Percentiles rank a stretch among this genome's conserved stretches.
Evolutionary conservation across 2,888 invertebrate species (phyloP).

Genomic region (Ormyrus nitidulus): DNA sequence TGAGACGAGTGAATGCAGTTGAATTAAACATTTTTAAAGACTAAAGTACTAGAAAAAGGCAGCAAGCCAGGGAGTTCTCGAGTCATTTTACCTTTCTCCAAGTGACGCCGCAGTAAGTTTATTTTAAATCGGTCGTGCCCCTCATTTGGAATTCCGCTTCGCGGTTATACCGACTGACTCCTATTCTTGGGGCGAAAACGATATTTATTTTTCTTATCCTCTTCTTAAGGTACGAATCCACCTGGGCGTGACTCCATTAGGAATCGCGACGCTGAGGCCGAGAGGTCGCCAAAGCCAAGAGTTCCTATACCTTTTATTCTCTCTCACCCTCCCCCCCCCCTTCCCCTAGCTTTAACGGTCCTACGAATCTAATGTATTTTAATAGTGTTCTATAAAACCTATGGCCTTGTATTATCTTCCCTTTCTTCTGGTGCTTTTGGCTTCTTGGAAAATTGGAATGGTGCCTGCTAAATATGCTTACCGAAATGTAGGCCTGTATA

Average conservation of each 20-base stretch:
- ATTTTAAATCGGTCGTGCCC: slow-evolving; percentile 37
- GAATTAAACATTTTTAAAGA: slow-evolving; percentile 42
- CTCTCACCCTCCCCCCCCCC: background rate
- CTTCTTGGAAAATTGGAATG: background rate
- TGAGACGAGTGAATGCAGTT: slow-evolving; percentile 12
- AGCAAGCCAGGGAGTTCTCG: background rate
- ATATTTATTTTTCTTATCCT: slow-evolving; percentile 57
- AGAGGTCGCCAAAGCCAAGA: slow-evolving; percentile 25
- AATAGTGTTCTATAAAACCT: slow-evolving; percentile 45
- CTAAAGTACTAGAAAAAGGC: background rate
- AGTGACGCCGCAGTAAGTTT: slow-evolving; percentile 37
- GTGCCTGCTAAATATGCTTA: too few relatives aligned
- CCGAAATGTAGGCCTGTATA: too few relatives aligned
- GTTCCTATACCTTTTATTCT: background rate
- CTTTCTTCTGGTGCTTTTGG: slow-evolving; percentile 14
- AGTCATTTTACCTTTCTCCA: slow-evolving; percentile 25
- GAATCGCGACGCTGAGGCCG: slow-evolving; percentile 47
- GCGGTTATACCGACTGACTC: slow-evolving; percentile 19
- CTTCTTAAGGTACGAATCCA: slow-evolving; percentile 49
- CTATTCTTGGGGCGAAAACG: slow-evolving; percentile 49
- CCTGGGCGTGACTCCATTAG: slow-evolving; percentile 59
- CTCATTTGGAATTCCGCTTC: slow-evolving; percentile 47
- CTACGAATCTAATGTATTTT: slow-evolving; percentile 44
- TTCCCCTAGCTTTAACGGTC: background rate
- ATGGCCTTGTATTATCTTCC: slow-evolving; percentile 20